A percentile compares a stretch with the other conserved stretches of the same genome.
Evolutionary conservation across 2,888 invertebrate genomes (phyloP).

Genomic region (Gonocerus acuteangulatus): DNA sequence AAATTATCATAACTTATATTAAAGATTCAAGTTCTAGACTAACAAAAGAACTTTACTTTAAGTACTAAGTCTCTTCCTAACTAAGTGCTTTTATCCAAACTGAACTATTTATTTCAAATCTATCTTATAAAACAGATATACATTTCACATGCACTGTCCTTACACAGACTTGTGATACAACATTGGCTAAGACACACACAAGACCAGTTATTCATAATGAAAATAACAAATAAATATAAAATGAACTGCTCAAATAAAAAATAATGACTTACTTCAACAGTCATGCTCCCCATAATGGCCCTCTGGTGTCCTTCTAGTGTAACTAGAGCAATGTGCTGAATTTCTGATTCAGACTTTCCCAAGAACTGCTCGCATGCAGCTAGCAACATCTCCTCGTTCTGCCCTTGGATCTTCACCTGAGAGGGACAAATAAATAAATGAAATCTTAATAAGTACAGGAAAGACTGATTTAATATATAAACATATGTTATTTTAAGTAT

Average conservation of each 20-base stretch:
- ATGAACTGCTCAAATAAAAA: neutral
- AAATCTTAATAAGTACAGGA: conserved; percentile 1
- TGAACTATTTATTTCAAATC: too few species aligned
- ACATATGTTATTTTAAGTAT: neutral
- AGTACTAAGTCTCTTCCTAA: too few species aligned
- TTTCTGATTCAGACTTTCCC: conserved; percentile 78
- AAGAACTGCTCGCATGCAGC: conserved; percentile 92
- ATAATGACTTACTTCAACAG: conserved; percentile 59
- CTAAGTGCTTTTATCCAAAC: too few species aligned
- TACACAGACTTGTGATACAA: too few species aligned
- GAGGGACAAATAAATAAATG: neutral
- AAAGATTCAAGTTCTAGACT: too few species aligned
- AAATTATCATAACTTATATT: too few species aligned
- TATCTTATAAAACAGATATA: too few species aligned
- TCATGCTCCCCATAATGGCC: conserved; percentile 95
- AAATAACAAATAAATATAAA: neutral
- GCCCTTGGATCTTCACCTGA: conserved; percentile 79
- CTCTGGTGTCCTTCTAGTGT: conserved; percentile 90
- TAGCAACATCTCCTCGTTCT: conserved; percentile 79
- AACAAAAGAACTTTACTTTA: too few species aligned
- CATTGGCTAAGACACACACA: too few species aligned
- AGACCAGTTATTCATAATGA: too few species aligned
- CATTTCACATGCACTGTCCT: too few species aligned
- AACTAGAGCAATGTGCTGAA: conserved; percentile 83
- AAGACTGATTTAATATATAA: too few species aligned